Conservation (phyloP, 2,113 vertebrate species). For the Dendrocopos noguchii region DNA sequence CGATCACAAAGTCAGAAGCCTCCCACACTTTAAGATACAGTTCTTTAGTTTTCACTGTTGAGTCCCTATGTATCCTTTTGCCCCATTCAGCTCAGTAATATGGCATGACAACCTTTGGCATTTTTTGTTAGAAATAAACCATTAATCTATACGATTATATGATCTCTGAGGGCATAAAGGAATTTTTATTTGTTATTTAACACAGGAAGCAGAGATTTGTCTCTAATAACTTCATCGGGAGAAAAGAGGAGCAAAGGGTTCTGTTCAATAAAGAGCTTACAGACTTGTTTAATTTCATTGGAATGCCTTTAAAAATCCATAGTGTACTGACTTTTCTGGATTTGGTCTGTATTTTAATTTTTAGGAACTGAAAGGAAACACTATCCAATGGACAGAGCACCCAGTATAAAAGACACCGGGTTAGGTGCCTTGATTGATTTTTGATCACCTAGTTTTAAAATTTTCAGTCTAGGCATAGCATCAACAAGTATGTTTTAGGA, state of each 20-base stretch:
- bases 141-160: neutral
- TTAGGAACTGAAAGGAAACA: neutral
- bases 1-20: neutral
- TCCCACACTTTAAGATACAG: neutral
- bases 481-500: neutral
- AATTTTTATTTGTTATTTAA: neutral
- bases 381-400: fast-evolving
- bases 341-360: neutral
- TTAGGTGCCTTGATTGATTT: neutral
- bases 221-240: neutral
- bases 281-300: neutral
- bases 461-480: neutral
- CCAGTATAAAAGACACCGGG: neutral
- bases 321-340: neutral
- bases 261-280: neutral
- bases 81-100: neutral
- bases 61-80: fast-evolving
- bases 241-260: neutral
- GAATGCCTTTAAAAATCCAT: neutral
- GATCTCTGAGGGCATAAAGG: neutral
- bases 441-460: neutral
- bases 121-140: neutral
- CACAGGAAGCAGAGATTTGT: neutral
- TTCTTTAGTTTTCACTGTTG: neutral
- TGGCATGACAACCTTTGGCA: neutral